Evolutionary conservation across 2,113 vertebrate species (phyloP), one percentile per base, ranked within the genome.

Genomic region (Barnardius zonarius): DNA sequence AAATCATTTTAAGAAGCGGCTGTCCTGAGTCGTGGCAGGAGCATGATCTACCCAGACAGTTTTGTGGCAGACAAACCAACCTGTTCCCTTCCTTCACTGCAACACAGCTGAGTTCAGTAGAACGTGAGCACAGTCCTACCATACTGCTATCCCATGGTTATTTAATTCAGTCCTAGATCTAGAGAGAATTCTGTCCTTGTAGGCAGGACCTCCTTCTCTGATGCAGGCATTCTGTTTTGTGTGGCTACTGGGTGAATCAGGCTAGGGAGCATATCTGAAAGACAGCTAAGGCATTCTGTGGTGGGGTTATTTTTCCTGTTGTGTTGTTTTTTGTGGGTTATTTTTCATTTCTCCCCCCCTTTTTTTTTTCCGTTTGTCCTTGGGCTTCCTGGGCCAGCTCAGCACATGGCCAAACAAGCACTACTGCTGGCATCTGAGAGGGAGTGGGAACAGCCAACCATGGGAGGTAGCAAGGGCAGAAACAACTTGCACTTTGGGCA

Each of bases 1-100:
- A 93, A 95, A 88, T 86, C 18, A 86, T 94, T 37, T 86, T 79
- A 94, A 86, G 88, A 93, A 93, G 74, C 27, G 88, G 57, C 80
- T 90, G 68, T 86, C 62, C 49, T 35, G 88, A 84, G 69, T 44
- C 14, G 3, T 24, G 66, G 55, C 28, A 67, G 73, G 62, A 72
- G 52, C 0, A 1, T 75, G 76, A 88, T 93, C 69, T 86, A 19
- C 1, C 5, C 6, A 20, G 62, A 14, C 33, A 35, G 57, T 35
- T 59, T 59, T 72, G 69, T 74, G 72, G 70, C 28, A 55, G 83
- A 77, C 44, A 33, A 35, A 7, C 78, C 66, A 61, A 75, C 18
- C 41, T 31, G 17, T 59, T 87, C 67, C n/a, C 22, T 75, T 27
- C 46, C 46, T 92, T 70, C 1, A 1, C 64, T 64, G 75, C 54